These are phyloP conservation scores for Plotosus lineatus DNA, from an alignment of 2,113 vertebrate genomes.

Conservation along the genomic window DNA sequence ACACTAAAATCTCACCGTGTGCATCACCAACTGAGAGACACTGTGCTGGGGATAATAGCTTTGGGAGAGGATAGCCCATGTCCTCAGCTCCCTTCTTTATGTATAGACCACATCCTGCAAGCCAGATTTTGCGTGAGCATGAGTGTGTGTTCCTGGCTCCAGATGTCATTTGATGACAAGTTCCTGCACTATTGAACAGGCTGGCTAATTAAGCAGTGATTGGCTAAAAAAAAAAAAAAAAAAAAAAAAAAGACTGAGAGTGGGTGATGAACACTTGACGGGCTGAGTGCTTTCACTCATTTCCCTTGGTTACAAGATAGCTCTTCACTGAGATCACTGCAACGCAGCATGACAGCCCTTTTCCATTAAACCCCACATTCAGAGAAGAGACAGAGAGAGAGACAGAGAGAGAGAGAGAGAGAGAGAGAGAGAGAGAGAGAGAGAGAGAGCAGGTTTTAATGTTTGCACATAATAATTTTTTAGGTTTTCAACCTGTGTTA, in stretches of 20 bases:
- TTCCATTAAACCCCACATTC: conserved; percentile 48
- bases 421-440: background rate
- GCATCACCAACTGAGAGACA: conserved; percentile 11
- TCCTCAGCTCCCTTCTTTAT: conserved; percentile 33
- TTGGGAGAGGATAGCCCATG: conserved; percentile 25
- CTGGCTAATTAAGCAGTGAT: conserved; percentile 48
- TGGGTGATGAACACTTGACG: conserved; percentile 48
- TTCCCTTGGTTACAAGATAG: conserved; percentile 36
- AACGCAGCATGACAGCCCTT: conserved; percentile 45
- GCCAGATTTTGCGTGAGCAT: background rate
- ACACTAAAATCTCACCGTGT: conserved; percentile 1
- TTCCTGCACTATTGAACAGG: conserved; percentile 42
- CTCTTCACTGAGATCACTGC: conserved; percentile 33
- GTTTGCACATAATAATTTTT: background rate
- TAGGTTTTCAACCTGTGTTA: background rate
- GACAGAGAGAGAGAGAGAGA: too few species aligned
- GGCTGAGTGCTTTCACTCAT: conserved; percentile 45
- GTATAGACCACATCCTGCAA: conserved; percentile 6
- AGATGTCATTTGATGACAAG: conserved; percentile 18
- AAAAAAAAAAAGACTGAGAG: too few species aligned
- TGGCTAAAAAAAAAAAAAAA: conserved; percentile 47
- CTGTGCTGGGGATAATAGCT: conserved; percentile 5
- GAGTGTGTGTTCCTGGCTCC: background rate
- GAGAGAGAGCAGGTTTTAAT: background rate
- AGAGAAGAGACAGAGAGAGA: too few species aligned